Evolutionary conservation across 2,888 invertebrate species (phyloP).

Genomic region (Hofmannophila pseudospretella): DNA sequence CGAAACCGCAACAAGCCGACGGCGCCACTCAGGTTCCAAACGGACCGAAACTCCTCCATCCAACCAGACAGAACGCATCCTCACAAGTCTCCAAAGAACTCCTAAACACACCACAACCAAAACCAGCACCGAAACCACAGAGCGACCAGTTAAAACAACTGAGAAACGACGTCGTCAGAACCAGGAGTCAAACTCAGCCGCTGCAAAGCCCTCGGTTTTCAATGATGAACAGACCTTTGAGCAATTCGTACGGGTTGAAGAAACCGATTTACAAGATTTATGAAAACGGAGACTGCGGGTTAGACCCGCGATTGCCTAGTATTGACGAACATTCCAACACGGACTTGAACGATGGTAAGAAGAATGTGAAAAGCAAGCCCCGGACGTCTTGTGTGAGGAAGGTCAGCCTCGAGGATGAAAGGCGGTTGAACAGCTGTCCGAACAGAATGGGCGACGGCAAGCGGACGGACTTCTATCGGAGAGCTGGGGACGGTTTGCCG

Average conservation of each 20-base stretch:
- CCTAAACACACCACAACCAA: neutral
- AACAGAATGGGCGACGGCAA: constrained; percentile 33
- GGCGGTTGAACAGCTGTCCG: constrained; percentile 42
- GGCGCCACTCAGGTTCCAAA: neutral
- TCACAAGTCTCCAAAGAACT: neutral
- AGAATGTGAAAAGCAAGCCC: constrained; percentile 18
- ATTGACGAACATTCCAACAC: constrained; percentile 62
- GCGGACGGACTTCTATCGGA: constrained; percentile 48
- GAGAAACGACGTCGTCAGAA: constrained; percentile 8
- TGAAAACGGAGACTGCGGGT: constrained; percentile 50
- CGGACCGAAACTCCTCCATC: neutral
- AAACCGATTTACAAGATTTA: constrained; percentile 39
- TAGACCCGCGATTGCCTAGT: constrained; percentile 50
- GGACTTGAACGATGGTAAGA: constrained; percentile 30
- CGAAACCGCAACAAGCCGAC: neutral
- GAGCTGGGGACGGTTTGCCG: constrained; percentile 52
- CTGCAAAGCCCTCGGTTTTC: constrained; percentile 16
- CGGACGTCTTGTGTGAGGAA: constrained; percentile 32
- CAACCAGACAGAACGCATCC: neutral
- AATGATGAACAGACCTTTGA: constrained; percentile 14
- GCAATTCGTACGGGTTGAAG: constrained; percentile 22
- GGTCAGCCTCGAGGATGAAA: constrained; percentile 30
- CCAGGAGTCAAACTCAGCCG: constrained; percentile 8
- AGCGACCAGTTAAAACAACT: neutral
- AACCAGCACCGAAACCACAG: neutral